Evolutionary conservation across 2,113 vertebrate genomes (phyloP), one percentile per base, ranked within the genome.

Genomic region (Apteryx owenii): DNA sequence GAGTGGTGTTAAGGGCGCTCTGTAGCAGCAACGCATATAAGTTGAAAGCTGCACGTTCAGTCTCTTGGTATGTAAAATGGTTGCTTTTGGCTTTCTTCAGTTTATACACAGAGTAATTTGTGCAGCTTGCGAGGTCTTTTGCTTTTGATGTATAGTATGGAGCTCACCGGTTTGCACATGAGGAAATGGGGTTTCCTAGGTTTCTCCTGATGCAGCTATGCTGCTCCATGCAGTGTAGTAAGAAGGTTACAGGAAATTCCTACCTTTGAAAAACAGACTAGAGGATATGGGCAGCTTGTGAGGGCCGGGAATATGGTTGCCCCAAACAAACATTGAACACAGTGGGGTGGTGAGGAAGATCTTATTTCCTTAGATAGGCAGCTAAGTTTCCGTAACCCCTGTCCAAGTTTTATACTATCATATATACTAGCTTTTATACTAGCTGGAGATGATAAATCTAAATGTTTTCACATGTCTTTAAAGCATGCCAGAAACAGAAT

Each of bases 201-300:
- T 31, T 61, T 71, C 72, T 68, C 60, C 40, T 3, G 3, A 54
- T 7, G 12, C 12, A 79, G 21, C 19, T 29, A 38, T 28, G 26
- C 20, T 2, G 2, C 22, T 69, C 16, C 20, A 2, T 2, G 2
- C 0, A 1, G 48, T 31, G 12, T 0, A 0, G 9, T 50, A n/a
- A 64, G 31, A 75, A 25, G 20, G 54, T 20, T 61, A 50, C 14
- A 42, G 44, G 64, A 38, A 88, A 40, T 42, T 50, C 48, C 64
- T 5, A 2, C n/a, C 25, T 65, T 51, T 85, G 71, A 53, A 46
- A 85, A 53, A 28, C 19, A 71, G n/a, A 14, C 23, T 71, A 46
- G 25, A 85, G 46, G 31, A 66, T 38, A 53, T 23, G 23, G 68
- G 13, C 31, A 65, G 60, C 51, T 69, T 60, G 4, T 62, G 54